Base-by-base conservation (phyloP, 2,797 vertebrate genomes). In the Myoxocephalus aenaeus region DNA sequence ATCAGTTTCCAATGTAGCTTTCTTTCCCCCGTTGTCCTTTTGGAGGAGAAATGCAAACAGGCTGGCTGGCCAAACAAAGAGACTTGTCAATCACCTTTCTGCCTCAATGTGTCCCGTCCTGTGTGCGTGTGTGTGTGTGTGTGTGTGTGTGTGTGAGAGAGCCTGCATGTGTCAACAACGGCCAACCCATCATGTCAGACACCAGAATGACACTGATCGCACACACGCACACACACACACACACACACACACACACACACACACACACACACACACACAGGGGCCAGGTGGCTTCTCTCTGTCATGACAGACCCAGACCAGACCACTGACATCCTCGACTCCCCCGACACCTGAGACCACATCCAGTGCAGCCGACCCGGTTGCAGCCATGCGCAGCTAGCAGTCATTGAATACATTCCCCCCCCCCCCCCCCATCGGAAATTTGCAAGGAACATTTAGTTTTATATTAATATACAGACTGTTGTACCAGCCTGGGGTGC, bases 111-210 rank as follows among this genome's bases (percentile, higher is more conserved):
- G 76, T 65, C 70, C 65, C 46, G 32, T 71, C 32, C 32, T 53
- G 48, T 73, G 70, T 72, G 44, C 68, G 36, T 79, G 70, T 68
- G 38, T 66, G 67, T 71, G 67, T 68, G 13, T 81, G 51, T 58
- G 64, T 64, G 70, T 61, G 46, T 54, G n/a, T 73, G 67, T 80
- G 73, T 77, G 70, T 70, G 59, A 34, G 34, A 77, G 48, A 7
- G 40, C 29, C 20, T 65, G 81, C 50, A 62, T 71, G 79, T 89
- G 84, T 90, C 80, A 89, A 64, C 72, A 80, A 83, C 36, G 61
- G 69, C 81, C 73, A 72, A 71, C 65, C 71, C 75, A 86, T 86
- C 85, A 89, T 91, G 87, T 91, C 86, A 88, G 85, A 91, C 89
- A 87, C 77, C 71, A 69, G 75, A 85, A 81, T 80, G 86, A 91